A percentile compares a stretch with the other conserved stretches of the same genome.
phyloP scores from a whole-genome alignment of 2,113 vertebrate genomes.

The Lophotis ruficrista region DNA sequence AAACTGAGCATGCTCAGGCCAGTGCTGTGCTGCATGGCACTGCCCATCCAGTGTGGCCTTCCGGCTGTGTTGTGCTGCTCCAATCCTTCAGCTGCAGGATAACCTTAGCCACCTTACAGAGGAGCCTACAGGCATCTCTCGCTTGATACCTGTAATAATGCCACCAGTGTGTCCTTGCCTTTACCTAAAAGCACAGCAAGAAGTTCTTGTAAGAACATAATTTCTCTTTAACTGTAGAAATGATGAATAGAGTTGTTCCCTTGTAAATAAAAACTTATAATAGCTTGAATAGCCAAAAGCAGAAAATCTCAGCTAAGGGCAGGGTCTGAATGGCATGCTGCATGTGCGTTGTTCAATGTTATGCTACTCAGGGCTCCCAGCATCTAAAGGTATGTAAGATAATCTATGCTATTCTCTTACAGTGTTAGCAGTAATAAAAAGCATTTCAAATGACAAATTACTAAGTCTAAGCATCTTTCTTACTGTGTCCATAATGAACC shows the following conservation, averaged over 20 bases:
- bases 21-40: background rate
- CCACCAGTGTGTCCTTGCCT: fast-evolving
- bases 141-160: fast-evolving
- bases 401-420: background rate
- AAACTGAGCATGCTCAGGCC: background rate
- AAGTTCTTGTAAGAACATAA: background rate
- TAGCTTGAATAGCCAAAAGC: background rate
- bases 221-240: background rate
- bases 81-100: background rate
- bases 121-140: background rate
- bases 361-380: background rate
- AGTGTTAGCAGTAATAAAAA: background rate
- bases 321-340: background rate
- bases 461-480: background rate
- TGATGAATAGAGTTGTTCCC: background rate
- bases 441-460: background rate
- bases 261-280: background rate
- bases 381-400: background rate
- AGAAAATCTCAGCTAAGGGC: background rate
- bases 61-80: background rate
- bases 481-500: background rate
- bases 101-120: background rate
- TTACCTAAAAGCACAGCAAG: background rate
- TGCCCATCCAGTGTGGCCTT: fast-evolving
- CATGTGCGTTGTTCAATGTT: background rate